Evolutionary conservation across 2,888 invertebrate genomes (phyloP).

Genomic region (Tetragonula carbonaria): DNA sequence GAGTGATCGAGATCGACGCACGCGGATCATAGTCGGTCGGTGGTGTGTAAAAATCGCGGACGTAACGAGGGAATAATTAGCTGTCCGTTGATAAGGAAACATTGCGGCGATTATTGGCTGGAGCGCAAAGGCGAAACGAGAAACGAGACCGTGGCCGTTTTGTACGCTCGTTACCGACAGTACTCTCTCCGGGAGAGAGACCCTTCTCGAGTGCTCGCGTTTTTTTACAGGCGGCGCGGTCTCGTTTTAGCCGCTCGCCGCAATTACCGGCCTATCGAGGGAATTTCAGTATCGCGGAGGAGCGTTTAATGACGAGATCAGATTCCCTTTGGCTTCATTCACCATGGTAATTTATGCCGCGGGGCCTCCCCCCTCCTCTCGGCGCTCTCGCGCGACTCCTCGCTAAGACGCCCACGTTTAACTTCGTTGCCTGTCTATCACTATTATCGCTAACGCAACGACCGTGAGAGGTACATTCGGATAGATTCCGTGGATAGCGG

Average conservation of each 20-base stretch:
- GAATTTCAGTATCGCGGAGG: slow-evolving; percentile 62
- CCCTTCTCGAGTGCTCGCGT: slow-evolving; percentile 2
- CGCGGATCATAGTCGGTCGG: background rate
- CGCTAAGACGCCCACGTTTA: slow-evolving; percentile 70
- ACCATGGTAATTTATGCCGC: slow-evolving; percentile 70
- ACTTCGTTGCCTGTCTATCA: slow-evolving; percentile 70
- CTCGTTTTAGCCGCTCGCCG: slow-evolving; percentile 26
- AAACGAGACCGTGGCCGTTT: slow-evolving; percentile 29
- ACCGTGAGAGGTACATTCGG: slow-evolving; percentile 45
- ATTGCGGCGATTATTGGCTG: slow-evolving; percentile 33
- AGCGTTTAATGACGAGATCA: slow-evolving; percentile 71
- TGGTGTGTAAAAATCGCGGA: slow-evolving; percentile 1
- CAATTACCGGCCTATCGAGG: slow-evolving; percentile 53
- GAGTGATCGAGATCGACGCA: no score
- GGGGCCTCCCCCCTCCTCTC: slow-evolving; percentile 29
- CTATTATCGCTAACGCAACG: slow-evolving; percentile 69
- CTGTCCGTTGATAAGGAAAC: slow-evolving; percentile 50
- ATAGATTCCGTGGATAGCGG: slow-evolving; percentile 15
- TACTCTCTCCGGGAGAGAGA: background rate
- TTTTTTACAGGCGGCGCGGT: slow-evolving; percentile 21
- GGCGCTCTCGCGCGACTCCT: slow-evolving; percentile 60
- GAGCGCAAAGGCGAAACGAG: slow-evolving; percentile 30
- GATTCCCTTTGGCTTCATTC: slow-evolving; percentile 69
- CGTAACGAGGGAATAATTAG: slow-evolving; percentile 46
- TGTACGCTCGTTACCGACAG: slow-evolving; percentile 43